Conservation (phyloP, 2,888 invertebrate species). For the Archips xylosteana region DNA sequence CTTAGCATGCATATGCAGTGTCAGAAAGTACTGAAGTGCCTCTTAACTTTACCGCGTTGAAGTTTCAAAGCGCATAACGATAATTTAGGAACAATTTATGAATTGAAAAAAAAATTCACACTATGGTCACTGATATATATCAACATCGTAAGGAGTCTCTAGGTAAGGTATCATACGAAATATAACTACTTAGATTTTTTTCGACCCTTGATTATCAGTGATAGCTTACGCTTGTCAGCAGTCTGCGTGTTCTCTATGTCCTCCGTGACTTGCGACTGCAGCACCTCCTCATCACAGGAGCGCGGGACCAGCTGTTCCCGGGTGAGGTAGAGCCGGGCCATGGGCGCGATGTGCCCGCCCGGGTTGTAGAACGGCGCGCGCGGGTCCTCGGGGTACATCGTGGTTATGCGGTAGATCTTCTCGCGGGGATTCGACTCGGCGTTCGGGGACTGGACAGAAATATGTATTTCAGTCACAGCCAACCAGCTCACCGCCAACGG, state of each 20-base stretch:
- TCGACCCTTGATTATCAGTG: neutral
- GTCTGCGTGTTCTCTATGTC: conserved; percentile 89
- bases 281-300: conserved; percentile 88
- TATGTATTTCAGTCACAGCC: no score
- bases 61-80: no score
- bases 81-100: no score
- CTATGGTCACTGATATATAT: no score
- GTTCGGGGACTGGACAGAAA: conserved; percentile 89
- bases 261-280: conserved; percentile 86
- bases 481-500: no score
- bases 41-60: no score
- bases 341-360: conserved; percentile 88
- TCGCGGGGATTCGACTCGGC: conserved; percentile 91
- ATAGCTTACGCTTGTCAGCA: conserved; percentile 87
- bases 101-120: no score
- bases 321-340: conserved; percentile 92
- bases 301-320: conserved; percentile 91
- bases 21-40: no score
- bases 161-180: no score
- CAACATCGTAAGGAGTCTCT: no score
- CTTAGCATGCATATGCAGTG: no score
- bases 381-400: conserved; percentile 95
- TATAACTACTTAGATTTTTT: no score
- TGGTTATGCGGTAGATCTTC: conserved; percentile 95
- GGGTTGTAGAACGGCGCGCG: conserved; percentile 97